These are phyloP conservation scores for Eurois occulta DNA, from an alignment of 2,888 invertebrate genomes.

Conservation along the genomic window DNA sequence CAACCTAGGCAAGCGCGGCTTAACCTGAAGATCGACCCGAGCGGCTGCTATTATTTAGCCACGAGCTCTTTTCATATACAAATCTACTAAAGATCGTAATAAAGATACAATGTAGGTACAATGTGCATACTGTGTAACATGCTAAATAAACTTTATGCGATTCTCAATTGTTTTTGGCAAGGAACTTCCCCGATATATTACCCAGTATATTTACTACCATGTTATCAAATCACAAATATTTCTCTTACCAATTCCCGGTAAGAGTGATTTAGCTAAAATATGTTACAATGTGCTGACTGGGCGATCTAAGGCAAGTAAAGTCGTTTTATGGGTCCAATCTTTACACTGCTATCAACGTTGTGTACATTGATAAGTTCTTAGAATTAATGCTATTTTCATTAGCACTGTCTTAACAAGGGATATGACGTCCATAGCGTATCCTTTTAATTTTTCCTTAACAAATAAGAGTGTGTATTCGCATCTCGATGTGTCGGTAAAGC, in stretches of 20 bases:
- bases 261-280: neutral
- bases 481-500: no score
- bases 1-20: no score
- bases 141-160: neutral
- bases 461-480: neutral
- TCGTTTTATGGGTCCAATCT: neutral
- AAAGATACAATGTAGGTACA: no score
- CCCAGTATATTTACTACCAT: conserved; percentile 16
- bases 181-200: neutral
- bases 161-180: conserved; percentile 41
- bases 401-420: neutral
- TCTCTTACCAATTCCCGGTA: neutral
- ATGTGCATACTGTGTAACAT: neutral
- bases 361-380: neutral
- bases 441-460: neutral
- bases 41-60: no score
- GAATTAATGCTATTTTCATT: neutral
- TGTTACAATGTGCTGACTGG: neutral
- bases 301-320: neutral
- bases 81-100: neutral
- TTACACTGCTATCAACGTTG: neutral
- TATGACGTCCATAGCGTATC: neutral
- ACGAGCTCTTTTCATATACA: no score
- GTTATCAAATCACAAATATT: conserved; percentile 5
- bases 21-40: no score